Conservation (phyloP, 2,113 vertebrate genomes). For the Sciurus niger region DNA sequence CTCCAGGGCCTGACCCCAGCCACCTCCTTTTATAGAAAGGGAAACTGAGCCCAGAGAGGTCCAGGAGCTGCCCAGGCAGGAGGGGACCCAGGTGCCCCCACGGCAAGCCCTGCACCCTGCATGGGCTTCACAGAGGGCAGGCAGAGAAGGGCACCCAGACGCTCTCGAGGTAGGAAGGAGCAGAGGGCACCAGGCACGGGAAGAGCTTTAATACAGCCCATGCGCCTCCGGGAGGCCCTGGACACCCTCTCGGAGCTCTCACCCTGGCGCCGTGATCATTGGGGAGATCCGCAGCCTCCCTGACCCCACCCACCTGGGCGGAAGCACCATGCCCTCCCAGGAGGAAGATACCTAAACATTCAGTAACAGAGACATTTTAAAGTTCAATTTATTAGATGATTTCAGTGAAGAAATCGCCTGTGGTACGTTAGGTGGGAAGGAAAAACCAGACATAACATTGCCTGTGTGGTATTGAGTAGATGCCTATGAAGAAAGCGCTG, state of each 20-base stretch:
- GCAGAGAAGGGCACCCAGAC: neutral
- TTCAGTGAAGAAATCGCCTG: no score
- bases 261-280: fast-evolving
- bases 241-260: neutral
- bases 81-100: neutral
- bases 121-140: neutral
- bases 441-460: neutral
- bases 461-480: neutral
- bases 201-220: fast-evolving
- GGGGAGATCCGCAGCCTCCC: fast-evolving
- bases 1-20: neutral
- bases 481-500: neutral
- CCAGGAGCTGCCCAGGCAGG: fast-evolving
- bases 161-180: neutral
- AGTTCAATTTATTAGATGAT: neutral
- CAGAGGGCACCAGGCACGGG: neutral
- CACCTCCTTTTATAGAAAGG: neutral
- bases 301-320: neutral
- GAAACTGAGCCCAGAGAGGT: conserved; percentile 9
- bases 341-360: neutral
- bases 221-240: fast-evolving
- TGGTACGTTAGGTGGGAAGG: neutral
- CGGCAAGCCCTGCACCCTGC: fast-evolving
- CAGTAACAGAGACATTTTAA: neutral
- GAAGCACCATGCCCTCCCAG: neutral